These are phyloP conservation scores for Bradypodion pumilum DNA, from an alignment of 2,797 vertebrate species.

Conservation along the genomic window DNA sequence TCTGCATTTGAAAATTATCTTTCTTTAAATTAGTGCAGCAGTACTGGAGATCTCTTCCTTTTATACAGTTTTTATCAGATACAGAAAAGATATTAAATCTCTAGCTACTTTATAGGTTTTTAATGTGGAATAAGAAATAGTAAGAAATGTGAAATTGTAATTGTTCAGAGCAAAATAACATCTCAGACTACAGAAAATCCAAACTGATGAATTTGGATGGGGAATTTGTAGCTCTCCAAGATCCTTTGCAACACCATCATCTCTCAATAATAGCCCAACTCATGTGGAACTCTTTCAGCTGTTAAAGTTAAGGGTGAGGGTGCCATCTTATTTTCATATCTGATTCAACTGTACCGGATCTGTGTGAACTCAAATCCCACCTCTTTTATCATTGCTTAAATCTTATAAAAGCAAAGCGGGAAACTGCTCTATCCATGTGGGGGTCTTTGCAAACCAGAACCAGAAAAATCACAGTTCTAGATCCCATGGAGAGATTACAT, in stretches of 20 bases:
- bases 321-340: not conserved
- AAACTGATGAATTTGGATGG: not conserved
- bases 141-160: not conserved
- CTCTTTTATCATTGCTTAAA: too few relatives aligned
- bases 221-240: not conserved
- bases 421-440: too few relatives aligned
- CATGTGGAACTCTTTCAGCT: not conserved
- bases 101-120: not conserved
- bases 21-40: not conserved
- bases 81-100: not conserved
- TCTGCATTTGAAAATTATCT: not conserved
- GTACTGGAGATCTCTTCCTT: not conserved
- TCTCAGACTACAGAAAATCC: not conserved
- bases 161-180: too few relatives aligned
- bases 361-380: too few relatives aligned
- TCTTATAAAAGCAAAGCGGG: too few relatives aligned
- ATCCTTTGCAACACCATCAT: not conserved
- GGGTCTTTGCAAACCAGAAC: too few relatives aligned
- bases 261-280: not conserved
- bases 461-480: too few relatives aligned
- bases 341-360: too few relatives aligned
- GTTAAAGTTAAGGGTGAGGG: not conserved
- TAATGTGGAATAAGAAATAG: not conserved
- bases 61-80: not conserved
- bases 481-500: too few relatives aligned